Base-by-base conservation (phyloP, 2,113 vertebrate genomes). In the Stigmatopora argus region DNA sequence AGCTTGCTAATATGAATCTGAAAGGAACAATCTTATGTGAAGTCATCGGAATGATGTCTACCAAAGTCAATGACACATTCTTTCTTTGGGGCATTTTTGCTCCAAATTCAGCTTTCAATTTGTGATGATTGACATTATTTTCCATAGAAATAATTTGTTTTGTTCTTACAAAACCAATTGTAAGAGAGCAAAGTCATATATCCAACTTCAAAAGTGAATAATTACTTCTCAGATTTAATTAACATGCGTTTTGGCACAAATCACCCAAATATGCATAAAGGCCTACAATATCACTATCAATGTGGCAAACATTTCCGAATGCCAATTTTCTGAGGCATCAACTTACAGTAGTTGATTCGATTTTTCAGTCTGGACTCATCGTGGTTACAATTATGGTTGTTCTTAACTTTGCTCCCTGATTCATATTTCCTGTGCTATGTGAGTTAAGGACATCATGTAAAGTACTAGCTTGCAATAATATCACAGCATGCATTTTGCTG, bases 371-470 rank as follows among this genome's bases (percentile, higher is more conserved):
- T 69, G 26, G 44, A 48, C 64, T 23, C n/a, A 19, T 66, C 34
- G 2, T 45, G 51, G 58, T 26, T 59, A 31, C 48, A 47, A 38
- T 18, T 44, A 63, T 59, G 23, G 41, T 56, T 67, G 60, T 48
- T 35, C 18, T 51, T 38, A 69, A 41, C 46, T 65, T 41, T 44
- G 65, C 75, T 79, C 72, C 75, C 78, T 82, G 78, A 82, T 75
- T 70, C 60, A 34, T 64, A 71, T 58, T 67, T 53, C 47, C 34
- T 23, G 38, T 53, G 41, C 48, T 61, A 48, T 26, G 35, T 38
- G 51, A 72, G 34, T 56, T 17, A 64, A 58, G 44, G 51, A 38
- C 61, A 63, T 62, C 26, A 23, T 68, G 6, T 34, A 52, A 69
- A 52, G 47, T 65, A 31, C 26, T 31, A 66, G 14, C 35, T 62